Evolutionary conservation across 2,888 invertebrate genomes (phyloP), one percentile per base, ranked within the genome.

Genomic region (Biston stratarius): DNA sequence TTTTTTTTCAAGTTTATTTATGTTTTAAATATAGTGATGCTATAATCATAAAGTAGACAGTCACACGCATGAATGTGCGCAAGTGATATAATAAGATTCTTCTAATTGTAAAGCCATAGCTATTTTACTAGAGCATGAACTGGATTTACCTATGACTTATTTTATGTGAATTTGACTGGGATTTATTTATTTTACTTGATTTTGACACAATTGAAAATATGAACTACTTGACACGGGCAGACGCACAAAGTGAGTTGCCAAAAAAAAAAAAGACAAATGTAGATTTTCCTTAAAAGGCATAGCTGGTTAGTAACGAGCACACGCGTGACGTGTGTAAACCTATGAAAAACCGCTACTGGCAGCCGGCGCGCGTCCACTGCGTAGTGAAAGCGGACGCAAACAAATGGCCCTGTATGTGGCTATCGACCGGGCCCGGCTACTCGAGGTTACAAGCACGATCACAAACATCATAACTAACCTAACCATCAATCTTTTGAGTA

Each of bases 381-480:
- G 42, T 15, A 83, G 84, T 84, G 84, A 84, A 84, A 84, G 82
- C 80, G 74, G 78, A 71, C 62, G 63, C 72, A 74, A 74, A 70
- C 74, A 74, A 72, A 74, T 77, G 74, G 74, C 75, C 76, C 76
- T 75, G 74, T 64, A 69, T 60, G 48, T 53, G 49, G 38, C 45
- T 64, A 64, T 64, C 59, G 59, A 64, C 40, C 53, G 64, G 53
- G 64, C 5, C 64, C 48, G 42, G 53, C 15, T 53, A 7, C 36
- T 42, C 48, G 33, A 6, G 34, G 15, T 24, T 42, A 64, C 53
- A 60, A 59, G 47, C 42, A 24, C 42, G 9, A 45, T 49, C 47
- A 59, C 52, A 57, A 63, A n/a, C 38, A 48, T 24, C 9, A n/a
- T 33, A 33, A 38, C 7, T 34, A 24, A 58, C 36, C 24, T 24